Percentiles rank a stretch among this genome's conserved stretches.
phyloP scores from a whole-genome alignment of 1,140 invertebrate genomes.

The Pemphigus obesinymphae region DNA sequence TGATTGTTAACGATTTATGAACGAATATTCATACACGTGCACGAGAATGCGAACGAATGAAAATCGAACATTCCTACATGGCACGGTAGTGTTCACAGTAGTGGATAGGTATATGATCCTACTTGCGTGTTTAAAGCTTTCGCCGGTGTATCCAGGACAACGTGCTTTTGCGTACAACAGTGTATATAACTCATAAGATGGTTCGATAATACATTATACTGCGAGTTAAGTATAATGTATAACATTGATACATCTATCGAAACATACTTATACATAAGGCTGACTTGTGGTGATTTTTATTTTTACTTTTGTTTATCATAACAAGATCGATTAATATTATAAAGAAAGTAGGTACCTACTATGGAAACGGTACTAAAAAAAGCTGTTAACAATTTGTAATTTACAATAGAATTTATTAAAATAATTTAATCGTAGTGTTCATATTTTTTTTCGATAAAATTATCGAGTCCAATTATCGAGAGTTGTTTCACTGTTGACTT shows the following conservation, averaged over 20 bases:
- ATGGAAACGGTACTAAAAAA: neutral
- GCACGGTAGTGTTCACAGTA: no score
- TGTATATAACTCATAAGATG: neutral
- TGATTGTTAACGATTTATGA: neutral
- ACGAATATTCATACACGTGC: neutral
- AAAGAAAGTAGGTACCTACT: neutral
- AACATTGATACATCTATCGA: neutral
- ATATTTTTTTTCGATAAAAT: no score
- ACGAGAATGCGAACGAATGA: neutral
- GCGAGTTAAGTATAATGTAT: no score
- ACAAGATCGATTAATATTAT: neutral
- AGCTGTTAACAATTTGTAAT: no score
- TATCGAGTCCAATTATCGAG: no score
- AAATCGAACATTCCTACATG: neutral
- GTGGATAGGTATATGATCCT: neutral
- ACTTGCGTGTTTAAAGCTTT: conserved; percentile 18
- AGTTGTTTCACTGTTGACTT: no score
- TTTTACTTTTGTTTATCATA: neutral
- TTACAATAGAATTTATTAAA: no score
- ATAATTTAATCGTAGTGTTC: no score
- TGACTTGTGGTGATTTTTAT: neutral
- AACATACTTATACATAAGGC: no score
- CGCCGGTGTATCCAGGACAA: neutral
- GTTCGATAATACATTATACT: conserved; percentile 11
- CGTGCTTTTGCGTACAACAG: neutral